A percentile compares a stretch with the other conserved stretches of the same genome.
Evolutionary conservation across 1,140 invertebrate genomes (phyloP).

Genomic region (Diplogasteroides magnus): DNA sequence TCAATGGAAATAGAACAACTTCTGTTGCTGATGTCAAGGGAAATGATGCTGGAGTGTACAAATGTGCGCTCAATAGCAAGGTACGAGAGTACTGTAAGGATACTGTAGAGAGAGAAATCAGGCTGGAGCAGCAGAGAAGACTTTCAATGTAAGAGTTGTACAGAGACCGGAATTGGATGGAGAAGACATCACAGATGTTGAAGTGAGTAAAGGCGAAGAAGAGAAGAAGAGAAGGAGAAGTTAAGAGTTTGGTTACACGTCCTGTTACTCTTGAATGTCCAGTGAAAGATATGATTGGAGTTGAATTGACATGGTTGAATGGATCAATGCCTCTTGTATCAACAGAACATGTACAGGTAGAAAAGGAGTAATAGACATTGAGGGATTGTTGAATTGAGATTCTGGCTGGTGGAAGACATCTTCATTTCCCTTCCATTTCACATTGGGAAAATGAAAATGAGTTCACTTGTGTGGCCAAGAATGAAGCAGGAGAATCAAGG

Average conservation of each 20-base stretch:
- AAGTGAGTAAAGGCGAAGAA: constrained; percentile 14
- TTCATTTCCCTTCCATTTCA: constrained; percentile 58
- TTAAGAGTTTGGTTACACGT: constrained; percentile 23
- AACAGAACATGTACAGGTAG: too few relatives aligned
- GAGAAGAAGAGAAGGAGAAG: not conserved
- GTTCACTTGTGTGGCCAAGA: constrained; percentile 33
- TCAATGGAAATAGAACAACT: constrained; percentile 22
- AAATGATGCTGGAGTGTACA: constrained; percentile 35
- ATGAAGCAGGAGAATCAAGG: constrained; percentile 55
- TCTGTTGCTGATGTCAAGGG: constrained; percentile 16
- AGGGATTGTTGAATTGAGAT: too few relatives aligned
- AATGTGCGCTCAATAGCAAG: constrained; percentile 25
- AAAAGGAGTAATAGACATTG: too few relatives aligned
- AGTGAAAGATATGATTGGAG: constrained; percentile 16
- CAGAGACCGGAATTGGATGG: constrained; percentile 26
- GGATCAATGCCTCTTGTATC: too few relatives aligned
- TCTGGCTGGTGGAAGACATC: constrained; percentile 26
- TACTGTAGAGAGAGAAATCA: constrained; percentile 11
- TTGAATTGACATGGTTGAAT: constrained; percentile 19
- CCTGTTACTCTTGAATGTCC: constrained; percentile 37
- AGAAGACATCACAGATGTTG: constrained; percentile 13
- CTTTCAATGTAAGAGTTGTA: constrained; percentile 41
- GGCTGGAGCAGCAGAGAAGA: constrained; percentile 44
- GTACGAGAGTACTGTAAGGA: not conserved
- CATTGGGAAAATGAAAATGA: constrained; percentile 53